Conservation (phyloP, 92 coral and sea anemone genomes). For the Desmophyllum pertusum region DNA sequence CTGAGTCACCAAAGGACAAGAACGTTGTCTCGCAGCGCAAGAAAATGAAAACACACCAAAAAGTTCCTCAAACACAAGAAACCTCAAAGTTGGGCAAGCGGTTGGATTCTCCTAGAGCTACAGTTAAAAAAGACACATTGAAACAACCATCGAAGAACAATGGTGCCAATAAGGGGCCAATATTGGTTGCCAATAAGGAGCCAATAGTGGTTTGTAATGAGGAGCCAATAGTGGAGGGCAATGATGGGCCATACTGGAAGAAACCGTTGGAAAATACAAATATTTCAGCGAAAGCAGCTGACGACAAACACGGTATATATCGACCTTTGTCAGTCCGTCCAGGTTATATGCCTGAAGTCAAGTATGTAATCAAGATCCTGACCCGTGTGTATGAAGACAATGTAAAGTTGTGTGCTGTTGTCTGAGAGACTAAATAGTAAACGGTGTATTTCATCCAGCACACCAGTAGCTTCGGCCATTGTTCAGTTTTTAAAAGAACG, state of each 20-base stretch:
- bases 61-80: neutral
- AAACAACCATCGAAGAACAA: neutral
- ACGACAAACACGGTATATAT: conserved; percentile 13
- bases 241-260: neutral
- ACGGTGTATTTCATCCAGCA: conserved; percentile 56
- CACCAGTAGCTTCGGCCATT: conserved; percentile 67
- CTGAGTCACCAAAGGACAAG: conserved; percentile 4
- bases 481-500: conserved; percentile 44
- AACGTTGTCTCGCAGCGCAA: conserved; percentile 14
- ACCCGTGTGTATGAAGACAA: conserved; percentile 37
- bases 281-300: neutral
- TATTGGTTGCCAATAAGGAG: too few relatives aligned
- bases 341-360: conserved; percentile 33
- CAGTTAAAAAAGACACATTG: neutral
- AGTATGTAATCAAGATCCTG: conserved; percentile 54
- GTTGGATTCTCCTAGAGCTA: neutral
- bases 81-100: neutral
- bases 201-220: neutral
- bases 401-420: conserved; percentile 38
- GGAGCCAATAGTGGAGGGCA: neutral
- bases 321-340: conserved; percentile 55
- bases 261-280: neutral
- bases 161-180: too few relatives aligned
- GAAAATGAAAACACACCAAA: neutral
- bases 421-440: conserved; percentile 47